Evolutionary conservation across 2,113 vertebrate genomes (phyloP).

Genomic region (Felis catus): DNA sequence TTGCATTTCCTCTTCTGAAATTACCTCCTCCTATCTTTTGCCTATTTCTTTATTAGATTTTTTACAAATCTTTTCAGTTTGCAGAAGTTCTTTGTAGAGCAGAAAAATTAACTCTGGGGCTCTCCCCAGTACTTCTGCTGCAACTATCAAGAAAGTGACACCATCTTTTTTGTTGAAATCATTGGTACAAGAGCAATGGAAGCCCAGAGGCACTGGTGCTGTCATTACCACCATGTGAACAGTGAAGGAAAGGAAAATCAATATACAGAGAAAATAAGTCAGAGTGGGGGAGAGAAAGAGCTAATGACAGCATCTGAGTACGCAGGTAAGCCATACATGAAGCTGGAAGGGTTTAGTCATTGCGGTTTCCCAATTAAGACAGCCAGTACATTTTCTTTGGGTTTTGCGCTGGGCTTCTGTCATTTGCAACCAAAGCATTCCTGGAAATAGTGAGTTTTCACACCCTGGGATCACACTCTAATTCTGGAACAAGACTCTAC

Average conservation of each 20-base stretch:
- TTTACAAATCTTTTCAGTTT: slow-evolving; percentile 12
- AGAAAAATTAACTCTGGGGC: slow-evolving; percentile 1
- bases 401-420: not conserved
- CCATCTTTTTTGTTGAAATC: not conserved
- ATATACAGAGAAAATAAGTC: not conserved
- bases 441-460: not conserved
- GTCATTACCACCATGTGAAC: not conserved
- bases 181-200: not conserved
- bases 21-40: slow-evolving; percentile 16
- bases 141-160: not conserved
- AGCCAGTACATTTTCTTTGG: not conserved
- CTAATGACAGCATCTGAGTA: not conserved
- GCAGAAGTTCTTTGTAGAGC: slow-evolving; percentile 40
- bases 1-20: slow-evolving; percentile 45
- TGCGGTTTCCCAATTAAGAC: not conserved
- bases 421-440: not conserved
- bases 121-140: not conserved
- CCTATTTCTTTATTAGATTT: slow-evolving; percentile 7
- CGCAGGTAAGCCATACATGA: not conserved
- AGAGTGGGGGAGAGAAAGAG: not conserved
- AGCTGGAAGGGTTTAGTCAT: not conserved
- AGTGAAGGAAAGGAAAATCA: not conserved
- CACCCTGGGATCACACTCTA: not conserved
- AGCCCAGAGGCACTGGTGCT: not conserved
- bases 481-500: not conserved